Conservation (phyloP, 1,140 invertebrate genomes). For the Dendrolimus punctatus region DNA sequence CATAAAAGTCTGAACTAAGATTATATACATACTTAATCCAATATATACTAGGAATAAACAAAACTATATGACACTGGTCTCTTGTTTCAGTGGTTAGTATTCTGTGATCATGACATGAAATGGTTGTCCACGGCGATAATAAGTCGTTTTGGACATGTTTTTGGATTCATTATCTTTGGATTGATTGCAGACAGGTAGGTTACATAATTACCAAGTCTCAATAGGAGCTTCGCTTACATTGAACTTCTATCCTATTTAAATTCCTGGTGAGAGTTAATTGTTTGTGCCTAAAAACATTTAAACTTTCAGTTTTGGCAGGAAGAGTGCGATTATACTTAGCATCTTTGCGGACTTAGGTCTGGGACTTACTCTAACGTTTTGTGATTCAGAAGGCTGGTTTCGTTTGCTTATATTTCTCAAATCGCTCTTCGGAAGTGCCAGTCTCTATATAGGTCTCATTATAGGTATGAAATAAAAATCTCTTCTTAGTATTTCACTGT, state of each 20-base stretch:
- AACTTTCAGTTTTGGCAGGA: slow-evolving; percentile 52
- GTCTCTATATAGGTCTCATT: slow-evolving; percentile 35
- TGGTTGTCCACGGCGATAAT: slow-evolving; percentile 43
- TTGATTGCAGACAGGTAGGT: slow-evolving; percentile 48
- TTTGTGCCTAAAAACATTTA: no score
- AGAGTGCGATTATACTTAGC: slow-evolving; percentile 30
- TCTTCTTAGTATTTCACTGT: background rate
- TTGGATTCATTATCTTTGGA: slow-evolving; percentile 50
- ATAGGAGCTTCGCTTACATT: background rate
- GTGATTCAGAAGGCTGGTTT: slow-evolving; percentile 50
- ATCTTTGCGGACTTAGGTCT: slow-evolving; percentile 29
- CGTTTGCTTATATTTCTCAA: slow-evolving; percentile 47
- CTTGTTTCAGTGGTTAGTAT: slow-evolving; percentile 43
- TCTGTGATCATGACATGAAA: slow-evolving; percentile 44
- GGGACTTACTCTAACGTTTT: slow-evolving; percentile 36
- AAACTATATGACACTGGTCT: background rate
- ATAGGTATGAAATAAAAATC: slow-evolving; percentile 25
- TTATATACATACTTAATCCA: no score
- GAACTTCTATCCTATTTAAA: no score
- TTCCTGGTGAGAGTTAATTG: no score
- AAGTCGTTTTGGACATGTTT: slow-evolving; percentile 42
- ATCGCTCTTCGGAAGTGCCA: slow-evolving; percentile 41
- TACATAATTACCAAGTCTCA: background rate
- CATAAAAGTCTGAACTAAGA: no score
- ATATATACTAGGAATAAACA: background rate